Evolutionary conservation across 2,888 invertebrate genomes (phyloP), one percentile per base, ranked within the genome.

Genomic region (Baccha elongata): DNA sequence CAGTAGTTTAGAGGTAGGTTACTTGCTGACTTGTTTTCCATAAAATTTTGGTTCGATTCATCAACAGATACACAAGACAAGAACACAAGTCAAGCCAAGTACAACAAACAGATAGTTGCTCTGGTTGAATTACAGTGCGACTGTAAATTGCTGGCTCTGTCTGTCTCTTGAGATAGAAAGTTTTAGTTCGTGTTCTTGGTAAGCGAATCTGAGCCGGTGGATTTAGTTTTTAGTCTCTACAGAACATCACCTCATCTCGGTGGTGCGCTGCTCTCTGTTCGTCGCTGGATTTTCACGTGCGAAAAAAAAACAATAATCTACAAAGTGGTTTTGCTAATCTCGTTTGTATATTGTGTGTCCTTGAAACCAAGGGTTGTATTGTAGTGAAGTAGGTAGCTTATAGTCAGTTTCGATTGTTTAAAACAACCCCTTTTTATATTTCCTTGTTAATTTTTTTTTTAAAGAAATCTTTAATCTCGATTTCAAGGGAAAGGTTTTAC

Each of bases 191-290:
- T 75, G 53, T 72, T 67, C 81, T 76, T 81, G 52, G 32, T 23
- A 52, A 72, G 67, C 52, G 46, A 44, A 60, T 42, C 58, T 58
- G 48, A 48, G 76, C 76, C 71, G 81, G 71, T 67, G 44, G 60
- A 73, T 23, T 67, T 76, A 67, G 81, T 71, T 19, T 23, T 79
- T 62, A 81, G 81, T 81, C 60, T 67, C 42, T 67, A 46, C 67
- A 71, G 71, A 81, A 81, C 76, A 76, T 17, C 71, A 81, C 76
- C 71, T 71, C 81, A 52, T 67, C 48, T 42, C 44, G 76, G 81
- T 72, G 67, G 75, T 76, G 81, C 58, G 10, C n/a, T 29, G 29
- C 60, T 65, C 60, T 35, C 11, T 8, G 13, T 42, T 40, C 29
- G 17, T 75, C 8, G 3, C 23, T 50, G 2, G 3, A 32, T 68